Percentiles rank a stretch among this genome's conserved stretches.
Evolutionary conservation across 2,113 vertebrate species (phyloP).

Genomic region (Psammodynastes pulverulentus): DNA sequence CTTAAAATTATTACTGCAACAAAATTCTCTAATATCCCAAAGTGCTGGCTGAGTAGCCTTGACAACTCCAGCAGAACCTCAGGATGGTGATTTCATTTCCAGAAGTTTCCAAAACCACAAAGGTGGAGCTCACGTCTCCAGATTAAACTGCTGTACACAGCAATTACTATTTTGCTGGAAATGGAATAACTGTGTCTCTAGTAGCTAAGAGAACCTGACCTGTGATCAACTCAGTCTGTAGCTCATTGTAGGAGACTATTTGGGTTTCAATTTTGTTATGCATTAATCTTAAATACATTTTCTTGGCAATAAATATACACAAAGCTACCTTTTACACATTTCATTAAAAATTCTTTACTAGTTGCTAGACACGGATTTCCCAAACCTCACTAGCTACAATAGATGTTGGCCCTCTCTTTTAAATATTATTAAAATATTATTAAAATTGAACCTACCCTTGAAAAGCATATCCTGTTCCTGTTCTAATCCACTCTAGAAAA

Average conservation of each 20-base stretch:
- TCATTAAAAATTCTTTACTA: neutral
- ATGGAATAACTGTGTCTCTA: neutral
- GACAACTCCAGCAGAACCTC: slow-evolving; percentile 25
- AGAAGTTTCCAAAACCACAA: slow-evolving; percentile 32
- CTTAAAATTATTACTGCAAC: neutral
- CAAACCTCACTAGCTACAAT: neutral
- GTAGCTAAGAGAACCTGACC: neutral
- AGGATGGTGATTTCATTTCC: slow-evolving; percentile 6
- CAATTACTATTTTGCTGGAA: slow-evolving; percentile 20
- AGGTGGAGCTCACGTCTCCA: slow-evolving; percentile 23
- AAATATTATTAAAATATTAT: neutral
- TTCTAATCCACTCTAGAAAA: too few species aligned
- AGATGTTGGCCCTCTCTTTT: neutral
- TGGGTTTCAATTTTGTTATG: neutral
- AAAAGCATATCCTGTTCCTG: too few species aligned
- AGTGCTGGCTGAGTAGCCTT: neutral
- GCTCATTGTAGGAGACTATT: neutral
- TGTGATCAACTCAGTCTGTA: neutral
- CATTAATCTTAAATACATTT: neutral
- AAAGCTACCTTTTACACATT: neutral
- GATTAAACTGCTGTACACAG: slow-evolving; percentile 1
- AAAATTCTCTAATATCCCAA: neutral
- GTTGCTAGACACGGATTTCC: neutral
- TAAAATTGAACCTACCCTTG: neutral
- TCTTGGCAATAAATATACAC: neutral